Evolutionary conservation across 2,888 invertebrate genomes (phyloP).

Genomic region (Troides oblongomaculatus): DNA sequence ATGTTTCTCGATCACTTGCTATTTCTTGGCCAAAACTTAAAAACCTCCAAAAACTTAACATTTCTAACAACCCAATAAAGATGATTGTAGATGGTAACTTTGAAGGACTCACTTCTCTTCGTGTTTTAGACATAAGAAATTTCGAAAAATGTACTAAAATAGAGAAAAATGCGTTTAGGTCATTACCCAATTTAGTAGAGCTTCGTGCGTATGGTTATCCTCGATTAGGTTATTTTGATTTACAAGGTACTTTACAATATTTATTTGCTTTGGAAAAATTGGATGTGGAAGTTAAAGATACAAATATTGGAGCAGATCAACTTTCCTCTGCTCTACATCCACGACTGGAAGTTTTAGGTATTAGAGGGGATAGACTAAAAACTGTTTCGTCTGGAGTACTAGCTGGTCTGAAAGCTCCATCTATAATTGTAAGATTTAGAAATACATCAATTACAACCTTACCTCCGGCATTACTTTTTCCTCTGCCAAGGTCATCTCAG

Average conservation of each 20-base stretch:
- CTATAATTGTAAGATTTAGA: slow-evolving; percentile 85
- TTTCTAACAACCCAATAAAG: slow-evolving; percentile 91
- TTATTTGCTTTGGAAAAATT: slow-evolving; percentile 86
- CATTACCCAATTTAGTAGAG: slow-evolving; percentile 84
- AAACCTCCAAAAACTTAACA: slow-evolving; percentile 86
- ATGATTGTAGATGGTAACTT: slow-evolving; percentile 89
- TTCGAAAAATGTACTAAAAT: slow-evolving; percentile 86
- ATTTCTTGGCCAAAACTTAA: slow-evolving; percentile 85
- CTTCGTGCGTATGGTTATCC: slow-evolving; percentile 88
- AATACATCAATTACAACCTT: slow-evolving; percentile 89
- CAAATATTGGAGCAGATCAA: slow-evolving; percentile 89
- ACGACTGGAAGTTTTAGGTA: slow-evolving; percentile 85
- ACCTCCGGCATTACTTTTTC: slow-evolving; percentile 91
- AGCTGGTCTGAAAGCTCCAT: slow-evolving; percentile 88
- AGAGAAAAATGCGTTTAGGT: slow-evolving; percentile 89
- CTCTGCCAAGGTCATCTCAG: slow-evolving; percentile 91
- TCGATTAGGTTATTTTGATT: slow-evolving; percentile 89
- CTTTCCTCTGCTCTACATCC: slow-evolving; percentile 89
- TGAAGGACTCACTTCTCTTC: slow-evolving; percentile 83
- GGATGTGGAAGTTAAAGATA: slow-evolving; percentile 93
- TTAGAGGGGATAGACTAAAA: slow-evolving; percentile 86
- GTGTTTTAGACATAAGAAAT: slow-evolving; percentile 83
- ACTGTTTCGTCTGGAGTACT: slow-evolving; percentile 90
- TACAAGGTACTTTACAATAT: slow-evolving; percentile 90
- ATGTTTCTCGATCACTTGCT: slow-evolving; percentile 81